A percentile compares a stretch with the other conserved stretches of the same genome.
These are phyloP conservation scores for Bradypodion ventrale DNA, from an alignment of 2,797 vertebrate genomes.

Conservation along the genomic window DNA sequence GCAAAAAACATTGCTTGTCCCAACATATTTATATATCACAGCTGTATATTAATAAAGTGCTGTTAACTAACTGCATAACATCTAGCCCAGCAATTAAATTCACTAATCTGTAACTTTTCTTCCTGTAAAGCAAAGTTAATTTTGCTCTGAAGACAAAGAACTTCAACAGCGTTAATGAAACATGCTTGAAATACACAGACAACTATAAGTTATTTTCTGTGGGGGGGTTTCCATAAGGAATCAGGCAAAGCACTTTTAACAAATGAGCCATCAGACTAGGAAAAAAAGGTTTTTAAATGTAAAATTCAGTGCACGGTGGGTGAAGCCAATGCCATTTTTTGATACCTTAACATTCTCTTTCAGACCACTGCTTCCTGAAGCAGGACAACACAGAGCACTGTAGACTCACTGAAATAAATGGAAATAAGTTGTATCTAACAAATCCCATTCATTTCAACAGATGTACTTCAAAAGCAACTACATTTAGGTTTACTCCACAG, in stretches of 20 bases:
- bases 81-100: neutral
- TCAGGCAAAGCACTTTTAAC: neutral
- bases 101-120: neutral
- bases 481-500: neutral
- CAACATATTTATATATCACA: neutral
- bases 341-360: neutral
- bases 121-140: neutral
- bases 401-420: neutral
- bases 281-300: neutral
- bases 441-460: neutral
- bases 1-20: neutral
- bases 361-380: neutral
- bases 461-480: neutral
- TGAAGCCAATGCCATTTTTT: neutral
- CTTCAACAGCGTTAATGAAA: neutral
- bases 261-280: neutral
- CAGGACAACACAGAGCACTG: neutral
- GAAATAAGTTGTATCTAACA: neutral
- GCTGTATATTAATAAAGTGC: neutral
- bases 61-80: neutral
- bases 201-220: neutral
- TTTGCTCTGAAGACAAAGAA: neutral
- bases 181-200: neutral
- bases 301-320: neutral
- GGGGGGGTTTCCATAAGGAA: neutral